These are phyloP conservation scores for Aythya baeri DNA, from an alignment of 2,113 vertebrate genomes.

Conservation along the genomic window DNA sequence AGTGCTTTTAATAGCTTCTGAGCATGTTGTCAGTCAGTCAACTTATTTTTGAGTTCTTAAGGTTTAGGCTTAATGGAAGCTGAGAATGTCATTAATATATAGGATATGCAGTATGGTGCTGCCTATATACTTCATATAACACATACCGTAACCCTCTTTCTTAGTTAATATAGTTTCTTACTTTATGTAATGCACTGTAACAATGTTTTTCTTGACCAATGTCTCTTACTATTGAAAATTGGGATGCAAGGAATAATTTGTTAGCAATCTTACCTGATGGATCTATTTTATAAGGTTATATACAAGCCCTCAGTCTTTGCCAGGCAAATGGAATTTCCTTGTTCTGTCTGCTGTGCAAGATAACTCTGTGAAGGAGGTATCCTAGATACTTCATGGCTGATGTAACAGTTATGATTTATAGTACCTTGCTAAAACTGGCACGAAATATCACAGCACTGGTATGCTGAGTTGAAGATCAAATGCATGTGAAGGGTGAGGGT, in stretches of 20 bases:
- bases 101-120: neutral
- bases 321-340: neutral
- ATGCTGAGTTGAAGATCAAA: constrained; percentile 23
- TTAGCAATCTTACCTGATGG: neutral
- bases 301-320: neutral
- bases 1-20: neutral
- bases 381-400: neutral
- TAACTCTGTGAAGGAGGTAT: constrained; percentile 1
- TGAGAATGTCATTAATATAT: neutral
- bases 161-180: neutral
- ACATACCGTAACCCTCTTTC: neutral
- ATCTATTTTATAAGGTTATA: neutral
- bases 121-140: neutral
- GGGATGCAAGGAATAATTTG: neutral
- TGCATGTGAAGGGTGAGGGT: neutral
- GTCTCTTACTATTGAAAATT: neutral
- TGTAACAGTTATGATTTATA: constrained; percentile 48
- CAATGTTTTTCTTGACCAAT: neutral
- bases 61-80: neutral
- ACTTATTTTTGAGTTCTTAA: neutral
- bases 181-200: neutral
- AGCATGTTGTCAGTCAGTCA: neutral
- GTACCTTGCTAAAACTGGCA: constrained; percentile 30
- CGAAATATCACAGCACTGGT: constrained; percentile 22
- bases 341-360: neutral